These are phyloP conservation scores for Gryon sp. DNA, from an alignment of 1,140 invertebrate species.

Conservation along the genomic window DNA sequence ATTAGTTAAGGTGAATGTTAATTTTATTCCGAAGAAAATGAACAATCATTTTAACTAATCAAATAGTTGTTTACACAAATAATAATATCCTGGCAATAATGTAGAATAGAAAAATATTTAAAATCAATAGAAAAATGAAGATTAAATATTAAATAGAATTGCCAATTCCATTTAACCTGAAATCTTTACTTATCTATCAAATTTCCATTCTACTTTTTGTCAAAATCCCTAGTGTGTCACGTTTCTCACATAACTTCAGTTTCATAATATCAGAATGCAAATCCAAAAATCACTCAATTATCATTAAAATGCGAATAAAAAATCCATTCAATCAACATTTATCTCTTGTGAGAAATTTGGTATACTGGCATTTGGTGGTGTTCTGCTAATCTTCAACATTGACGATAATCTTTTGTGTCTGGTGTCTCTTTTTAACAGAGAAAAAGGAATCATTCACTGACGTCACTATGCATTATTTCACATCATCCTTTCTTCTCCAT, in stretches of 20 bases:
- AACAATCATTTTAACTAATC: too few relatives aligned
- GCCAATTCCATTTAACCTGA: too few relatives aligned
- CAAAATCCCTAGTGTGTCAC: constrained; percentile 21
- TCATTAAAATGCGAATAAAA: constrained; percentile 2
- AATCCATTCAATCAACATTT: constrained; percentile 3
- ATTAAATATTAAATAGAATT: too few relatives aligned
- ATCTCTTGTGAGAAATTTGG: constrained; percentile 46
- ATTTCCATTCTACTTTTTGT: too few relatives aligned
- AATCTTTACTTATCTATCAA: too few relatives aligned
- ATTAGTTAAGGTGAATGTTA: too few relatives aligned
- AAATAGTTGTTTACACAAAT: too few relatives aligned
- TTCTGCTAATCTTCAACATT: background rate
- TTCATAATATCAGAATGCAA: background rate
- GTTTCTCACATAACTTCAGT: constrained; percentile 37
- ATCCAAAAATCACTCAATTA: background rate
- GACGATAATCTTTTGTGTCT: constrained; percentile 20
- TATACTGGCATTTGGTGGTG: constrained; percentile 23
- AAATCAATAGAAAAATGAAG: too few relatives aligned
- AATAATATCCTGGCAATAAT: too few relatives aligned
- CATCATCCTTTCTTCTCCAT: constrained; percentile 99
- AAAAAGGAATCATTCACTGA: constrained; percentile 93
- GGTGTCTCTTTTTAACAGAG: constrained; percentile 80
- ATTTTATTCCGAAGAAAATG: too few relatives aligned
- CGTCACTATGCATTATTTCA: constrained; percentile 97
- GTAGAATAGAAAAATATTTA: too few relatives aligned